These are phyloP conservation scores for Synergus laeviventris DNA, from an alignment of 2,888 invertebrate species.

Conservation along the genomic window DNA sequence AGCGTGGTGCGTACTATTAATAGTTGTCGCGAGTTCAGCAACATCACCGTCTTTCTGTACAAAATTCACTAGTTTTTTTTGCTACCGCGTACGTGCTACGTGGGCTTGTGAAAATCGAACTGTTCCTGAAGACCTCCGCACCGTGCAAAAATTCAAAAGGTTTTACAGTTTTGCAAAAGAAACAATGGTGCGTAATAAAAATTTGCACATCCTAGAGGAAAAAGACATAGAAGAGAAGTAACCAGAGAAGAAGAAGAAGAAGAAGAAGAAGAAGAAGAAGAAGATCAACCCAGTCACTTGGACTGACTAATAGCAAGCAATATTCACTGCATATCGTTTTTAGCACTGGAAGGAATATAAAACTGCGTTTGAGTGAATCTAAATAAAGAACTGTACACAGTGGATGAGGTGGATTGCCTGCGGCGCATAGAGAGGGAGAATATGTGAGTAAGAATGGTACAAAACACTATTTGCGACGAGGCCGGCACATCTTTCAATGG, in stretches of 20 bases:
- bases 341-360: slow-evolving; percentile 57
- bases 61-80: slow-evolving; percentile 55
- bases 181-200: background rate
- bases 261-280: background rate
- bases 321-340: background rate
- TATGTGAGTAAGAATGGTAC: slow-evolving; percentile 56
- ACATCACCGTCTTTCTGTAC: slow-evolving; percentile 47
- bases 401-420: slow-evolving; percentile 46
- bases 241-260: background rate
- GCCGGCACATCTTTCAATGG: slow-evolving; percentile 62
- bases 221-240: background rate
- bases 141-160: background rate
- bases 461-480: slow-evolving; percentile 52
- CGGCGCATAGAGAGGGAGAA: slow-evolving; percentile 45
- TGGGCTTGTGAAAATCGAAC: slow-evolving; percentile 24
- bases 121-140: background rate
- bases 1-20: slow-evolving; percentile 71
- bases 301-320: background rate
- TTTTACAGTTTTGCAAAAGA: background rate
- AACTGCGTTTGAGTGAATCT: slow-evolving; percentile 59
- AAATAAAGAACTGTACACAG: slow-evolving; percentile 54
- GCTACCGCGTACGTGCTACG: slow-evolving; percentile 47
- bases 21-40: slow-evolving; percentile 63
- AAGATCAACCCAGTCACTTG: background rate
- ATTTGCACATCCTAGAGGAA: background rate